A percentile compares a stretch with the other conserved stretches of the same genome.
phyloP scores from a whole-genome alignment of 2,888 invertebrate genomes.

The Endomychus coccineus region DNA sequence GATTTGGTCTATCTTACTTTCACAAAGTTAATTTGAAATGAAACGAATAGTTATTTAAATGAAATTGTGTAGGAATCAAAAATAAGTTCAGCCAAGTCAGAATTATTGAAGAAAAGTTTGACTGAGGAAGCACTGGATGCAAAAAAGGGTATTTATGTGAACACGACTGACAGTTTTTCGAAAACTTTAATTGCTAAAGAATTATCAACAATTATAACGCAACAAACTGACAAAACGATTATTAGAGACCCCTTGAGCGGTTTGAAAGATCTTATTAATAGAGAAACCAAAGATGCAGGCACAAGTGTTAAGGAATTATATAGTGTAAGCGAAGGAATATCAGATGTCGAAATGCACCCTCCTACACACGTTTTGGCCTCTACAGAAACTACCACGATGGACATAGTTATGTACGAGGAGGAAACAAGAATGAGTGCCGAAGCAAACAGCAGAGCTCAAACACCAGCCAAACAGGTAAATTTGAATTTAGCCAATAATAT shows the following conservation, averaged over 20 bases:
- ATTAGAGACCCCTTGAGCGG: too few species aligned
- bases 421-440: slow-evolving; percentile 73
- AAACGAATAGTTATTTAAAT: slow-evolving; percentile 5
- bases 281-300: too few species aligned
- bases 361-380: slow-evolving; percentile 10
- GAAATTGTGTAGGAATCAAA: slow-evolving; percentile 30
- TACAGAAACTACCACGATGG: slow-evolving; percentile 18
- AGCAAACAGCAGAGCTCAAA: slow-evolving; percentile 40
- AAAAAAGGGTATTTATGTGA: too few species aligned
- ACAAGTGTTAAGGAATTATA: too few species aligned
- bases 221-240: too few species aligned
- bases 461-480: slow-evolving; percentile 41
- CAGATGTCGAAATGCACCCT: slow-evolving; percentile 14
- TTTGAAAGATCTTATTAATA: too few species aligned
- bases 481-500: slow-evolving; percentile 1
- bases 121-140: slow-evolving; percentile 7
- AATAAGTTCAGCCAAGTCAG: slow-evolving; percentile 30
- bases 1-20: too few species aligned
- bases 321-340: slow-evolving; percentile 5
- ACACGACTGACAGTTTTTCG: too few species aligned
- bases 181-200: too few species aligned
- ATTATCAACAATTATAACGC: too few species aligned
- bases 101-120: slow-evolving; percentile 22
- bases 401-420: slow-evolving; percentile 59
- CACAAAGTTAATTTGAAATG: too few species aligned